phyloP scores from a whole-genome alignment of 1,140 invertebrate species.

The Bombus ignitus region DNA sequence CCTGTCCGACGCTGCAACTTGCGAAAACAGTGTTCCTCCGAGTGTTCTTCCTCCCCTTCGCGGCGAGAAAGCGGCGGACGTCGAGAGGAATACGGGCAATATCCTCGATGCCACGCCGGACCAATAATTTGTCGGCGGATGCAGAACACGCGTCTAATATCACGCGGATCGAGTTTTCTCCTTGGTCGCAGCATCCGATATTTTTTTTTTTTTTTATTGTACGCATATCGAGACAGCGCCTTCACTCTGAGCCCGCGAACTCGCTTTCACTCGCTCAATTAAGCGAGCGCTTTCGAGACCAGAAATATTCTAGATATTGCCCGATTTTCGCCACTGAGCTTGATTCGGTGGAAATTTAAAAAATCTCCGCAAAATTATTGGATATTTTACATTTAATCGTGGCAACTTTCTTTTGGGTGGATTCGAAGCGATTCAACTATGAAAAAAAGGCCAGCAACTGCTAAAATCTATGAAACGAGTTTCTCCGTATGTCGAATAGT shows the following conservation, averaged over 20 bases:
- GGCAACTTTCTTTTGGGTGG: too few species aligned
- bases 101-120: background rate
- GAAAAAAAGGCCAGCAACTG: background rate
- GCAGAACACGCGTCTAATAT: conserved; percentile 52
- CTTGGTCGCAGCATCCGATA: conserved; percentile 44
- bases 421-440: background rate
- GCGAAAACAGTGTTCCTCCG: conserved; percentile 1
- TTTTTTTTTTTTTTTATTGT: conserved; percentile 64
- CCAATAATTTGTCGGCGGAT: conserved; percentile 21
- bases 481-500: background rate
- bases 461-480: background rate
- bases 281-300: conserved; percentile 58
- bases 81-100: background rate
- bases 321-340: conserved; percentile 19
- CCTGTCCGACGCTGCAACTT: background rate
- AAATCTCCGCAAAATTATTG: background rate
- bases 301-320: conserved; percentile 52
- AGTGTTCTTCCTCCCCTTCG: background rate
- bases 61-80: background rate
- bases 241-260: conserved; percentile 59
- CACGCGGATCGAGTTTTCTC: conserved; percentile 51
- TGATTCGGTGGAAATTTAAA: too few species aligned
- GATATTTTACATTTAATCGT: background rate
- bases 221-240: conserved; percentile 61
- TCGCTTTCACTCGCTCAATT: conserved; percentile 66